Evolutionary conservation across 2,888 invertebrate species (phyloP).

Genomic region (Geophilus truncorum): DNA sequence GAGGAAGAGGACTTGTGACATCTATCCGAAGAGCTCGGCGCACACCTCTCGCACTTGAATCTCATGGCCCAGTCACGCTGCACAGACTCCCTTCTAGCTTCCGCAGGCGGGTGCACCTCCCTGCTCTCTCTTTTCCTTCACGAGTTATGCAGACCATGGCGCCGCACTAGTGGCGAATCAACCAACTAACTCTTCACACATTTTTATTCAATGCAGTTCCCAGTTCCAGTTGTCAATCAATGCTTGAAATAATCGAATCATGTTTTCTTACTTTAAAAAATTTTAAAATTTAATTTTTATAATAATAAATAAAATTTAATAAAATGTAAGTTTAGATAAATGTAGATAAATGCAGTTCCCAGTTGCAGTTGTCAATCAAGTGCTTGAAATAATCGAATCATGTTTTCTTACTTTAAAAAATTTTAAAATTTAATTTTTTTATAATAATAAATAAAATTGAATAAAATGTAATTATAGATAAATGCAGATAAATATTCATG

Average conservation of each 20-base stretch:
- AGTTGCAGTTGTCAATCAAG: too few species aligned
- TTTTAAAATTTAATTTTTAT: too few species aligned
- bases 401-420: neutral
- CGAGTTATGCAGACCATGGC: neutral
- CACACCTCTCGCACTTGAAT: slow-evolving; percentile 25
- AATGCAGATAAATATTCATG: too few species aligned
- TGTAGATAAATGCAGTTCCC: too few species aligned
- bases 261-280: too few species aligned
- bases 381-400: too few species aligned
- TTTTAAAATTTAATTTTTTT: neutral
- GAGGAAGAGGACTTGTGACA: neutral
- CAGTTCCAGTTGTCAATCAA: too few species aligned
- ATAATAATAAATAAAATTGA: neutral
- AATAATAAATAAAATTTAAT: too few species aligned
- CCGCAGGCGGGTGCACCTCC: slow-evolving; percentile 2
- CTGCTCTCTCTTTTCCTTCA: neutral
- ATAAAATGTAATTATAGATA: neutral
- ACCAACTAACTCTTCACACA: neutral
- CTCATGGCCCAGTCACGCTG: slow-evolving; percentile 27
- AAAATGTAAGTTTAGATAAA: too few species aligned
- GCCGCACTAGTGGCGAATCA: neutral
- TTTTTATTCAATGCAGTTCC: too few species aligned
- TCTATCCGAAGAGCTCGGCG: slow-evolving; percentile 25
- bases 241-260: too few species aligned
- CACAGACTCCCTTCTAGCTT: slow-evolving; percentile 25